Evolutionary conservation across 1,140 invertebrate species (phyloP), one percentile per base, ranked within the genome.

Genomic region (Hestina assimilis): DNA sequence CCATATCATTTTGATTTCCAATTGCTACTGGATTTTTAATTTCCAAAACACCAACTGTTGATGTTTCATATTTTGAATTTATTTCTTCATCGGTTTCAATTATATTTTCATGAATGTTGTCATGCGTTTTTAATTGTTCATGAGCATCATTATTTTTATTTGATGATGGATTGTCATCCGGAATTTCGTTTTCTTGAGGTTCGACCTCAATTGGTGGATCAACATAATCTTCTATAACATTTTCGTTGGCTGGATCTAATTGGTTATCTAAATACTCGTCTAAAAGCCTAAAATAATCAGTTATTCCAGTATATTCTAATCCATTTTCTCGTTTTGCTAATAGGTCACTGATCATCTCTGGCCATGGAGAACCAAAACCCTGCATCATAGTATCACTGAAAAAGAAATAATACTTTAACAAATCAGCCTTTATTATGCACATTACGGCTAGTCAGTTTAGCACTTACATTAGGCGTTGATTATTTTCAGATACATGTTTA

Each of bases 241-340:
- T 59, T 4, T 83, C 75, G 23, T 28, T 45, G 5, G 69, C 9
- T 45, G 84, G 84, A 41, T 87, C 79, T 45, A 87, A 54, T 62
- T 84, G 78, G 33, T 74, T 82, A 45, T 87, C 84, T 62, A 87
- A 69, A 66, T 87, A 86, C 61, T 87, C 83, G 43, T 87, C 84
- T 59, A 87, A 59, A 7, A 86, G 61, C 54, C 72, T 77, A 53
- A 82, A 87, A 40, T 87, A 86, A 51, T 85, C 82, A 6, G 81
- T 86, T 0, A 87, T 59, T 1, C 69, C 82, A 8, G 79, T 83
- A 29, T 79, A 79, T 66, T 87, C 84, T 24, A 87, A 53, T 7
- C 68, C 75, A 48, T 84, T 75, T 68, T 87, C 84, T 23, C 79
- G 67, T 68, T 85, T 85, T 2, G 76, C 78, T 55, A 87, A 59